phyloP scores from a whole-genome alignment of 2,797 vertebrate species.

The Psittacula echo region DNA sequence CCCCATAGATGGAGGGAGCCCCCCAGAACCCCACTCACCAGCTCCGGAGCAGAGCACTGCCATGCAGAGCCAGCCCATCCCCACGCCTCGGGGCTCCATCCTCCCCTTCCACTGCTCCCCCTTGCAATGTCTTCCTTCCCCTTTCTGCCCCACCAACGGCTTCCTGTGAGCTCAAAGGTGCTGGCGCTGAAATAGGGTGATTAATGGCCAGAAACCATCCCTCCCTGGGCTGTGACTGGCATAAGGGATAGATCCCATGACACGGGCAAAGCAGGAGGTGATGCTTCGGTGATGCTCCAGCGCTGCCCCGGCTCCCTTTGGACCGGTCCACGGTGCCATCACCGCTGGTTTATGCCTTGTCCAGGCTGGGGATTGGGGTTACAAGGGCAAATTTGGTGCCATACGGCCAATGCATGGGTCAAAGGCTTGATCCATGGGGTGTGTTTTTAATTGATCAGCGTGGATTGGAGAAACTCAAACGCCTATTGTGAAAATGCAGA shows the following conservation, averaged over 20 bases:
- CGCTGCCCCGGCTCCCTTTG: fast-evolving
- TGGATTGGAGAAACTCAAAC: fast-evolving
- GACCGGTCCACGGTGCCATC: background rate
- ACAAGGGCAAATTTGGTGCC: background rate
- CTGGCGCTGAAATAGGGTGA: background rate
- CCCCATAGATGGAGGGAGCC: background rate
- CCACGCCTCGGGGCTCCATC: background rate
- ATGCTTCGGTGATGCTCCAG: background rate
- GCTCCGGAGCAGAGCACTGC: background rate
- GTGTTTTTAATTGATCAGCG: fast-evolving
- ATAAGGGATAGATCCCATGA: fast-evolving
- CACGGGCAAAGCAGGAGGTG: fast-evolving
- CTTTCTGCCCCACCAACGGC: background rate
- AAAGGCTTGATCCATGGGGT: fast-evolving
- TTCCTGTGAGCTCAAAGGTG: background rate
- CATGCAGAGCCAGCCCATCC: background rate
- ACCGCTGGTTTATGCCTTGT: fast-evolving
- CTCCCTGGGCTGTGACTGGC: too few relatives aligned
- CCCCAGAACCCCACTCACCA: background rate
- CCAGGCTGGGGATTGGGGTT: background rate
- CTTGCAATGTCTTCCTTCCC: background rate
- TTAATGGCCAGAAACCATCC: fast-evolving
- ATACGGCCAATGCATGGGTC: fast-evolving
- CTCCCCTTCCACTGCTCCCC: fast-evolving
- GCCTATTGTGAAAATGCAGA: fast-evolving